These are phyloP conservation scores for Zalophus californianus DNA, from an alignment of 2,797 vertebrate genomes.

Conservation along the genomic window DNA sequence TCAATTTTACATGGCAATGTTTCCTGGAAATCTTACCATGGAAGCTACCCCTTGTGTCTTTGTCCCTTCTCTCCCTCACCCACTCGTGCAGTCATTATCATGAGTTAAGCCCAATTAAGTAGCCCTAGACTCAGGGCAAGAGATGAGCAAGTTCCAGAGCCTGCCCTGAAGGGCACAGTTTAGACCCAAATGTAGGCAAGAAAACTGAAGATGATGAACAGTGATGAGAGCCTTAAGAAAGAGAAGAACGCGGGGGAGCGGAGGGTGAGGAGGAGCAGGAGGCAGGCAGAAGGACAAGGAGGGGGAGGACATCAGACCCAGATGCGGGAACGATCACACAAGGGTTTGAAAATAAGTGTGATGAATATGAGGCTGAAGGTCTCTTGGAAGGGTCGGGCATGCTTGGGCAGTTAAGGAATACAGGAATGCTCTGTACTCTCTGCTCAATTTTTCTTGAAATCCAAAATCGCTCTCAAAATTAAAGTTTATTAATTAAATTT, in stretches of 20 bases:
- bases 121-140: background rate
- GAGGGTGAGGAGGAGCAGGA: background rate
- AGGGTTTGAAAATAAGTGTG: background rate
- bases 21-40: background rate
- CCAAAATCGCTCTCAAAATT: background rate
- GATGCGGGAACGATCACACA: rapidly evolving
- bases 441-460: background rate
- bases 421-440: rapidly evolving
- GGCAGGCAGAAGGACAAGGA: background rate
- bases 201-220: background rate
- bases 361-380: no score
- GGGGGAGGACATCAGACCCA: background rate
- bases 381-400: background rate
- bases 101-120: background rate
- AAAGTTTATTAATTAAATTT: background rate
- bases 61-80: background rate
- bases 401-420: no score
- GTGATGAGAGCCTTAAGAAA: background rate
- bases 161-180: background rate
- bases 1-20: background rate
- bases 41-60: background rate
- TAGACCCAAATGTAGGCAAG: background rate
- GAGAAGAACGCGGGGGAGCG: background rate
- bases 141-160: background rate
- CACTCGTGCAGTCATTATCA: no score